Percentiles rank a stretch among this genome's conserved stretches.
These are phyloP conservation scores for Orthonychiurus folsomi DNA, from an alignment of 2,888 invertebrate species.

Conservation along the genomic window DNA sequence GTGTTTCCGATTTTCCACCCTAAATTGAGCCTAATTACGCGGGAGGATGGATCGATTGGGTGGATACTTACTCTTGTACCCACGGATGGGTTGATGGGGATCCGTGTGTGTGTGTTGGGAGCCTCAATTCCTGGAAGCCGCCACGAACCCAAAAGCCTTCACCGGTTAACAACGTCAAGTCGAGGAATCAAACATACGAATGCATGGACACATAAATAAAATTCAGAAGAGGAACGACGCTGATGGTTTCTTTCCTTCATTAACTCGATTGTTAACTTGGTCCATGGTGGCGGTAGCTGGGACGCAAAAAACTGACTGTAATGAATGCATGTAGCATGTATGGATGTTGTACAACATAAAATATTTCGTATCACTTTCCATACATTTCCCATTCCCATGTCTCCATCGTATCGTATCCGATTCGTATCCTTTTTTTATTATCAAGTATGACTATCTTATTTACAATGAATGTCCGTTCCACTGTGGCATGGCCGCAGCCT, in stretches of 20 bases:
- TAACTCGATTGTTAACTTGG: constrained; percentile 24
- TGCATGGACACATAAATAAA: constrained; percentile 1
- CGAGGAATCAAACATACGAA: constrained; percentile 1
- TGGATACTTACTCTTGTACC: too few relatives aligned
- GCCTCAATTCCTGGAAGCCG: not conserved
- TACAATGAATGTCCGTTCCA: not conserved
- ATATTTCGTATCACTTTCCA: constrained; percentile 2
- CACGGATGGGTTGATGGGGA: not conserved
- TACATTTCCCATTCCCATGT: constrained; percentile 1
- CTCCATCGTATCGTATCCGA: not conserved
- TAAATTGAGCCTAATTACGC: constrained; percentile 34
- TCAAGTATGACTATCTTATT: not conserved
- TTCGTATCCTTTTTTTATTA: not conserved
- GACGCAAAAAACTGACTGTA: not conserved
- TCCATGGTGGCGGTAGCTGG: too few relatives aligned
- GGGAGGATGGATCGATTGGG: constrained; percentile 1
- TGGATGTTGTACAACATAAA: constrained; percentile 1
- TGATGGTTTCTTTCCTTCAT: constrained; percentile 22
- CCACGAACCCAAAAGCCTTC: too few relatives aligned
- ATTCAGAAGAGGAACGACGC: not conserved
- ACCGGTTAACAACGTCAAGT: too few relatives aligned
- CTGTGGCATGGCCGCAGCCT: too few relatives aligned
- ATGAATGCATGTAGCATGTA: not conserved
- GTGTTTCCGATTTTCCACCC: constrained; percentile 30
- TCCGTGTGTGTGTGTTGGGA: not conserved